Evolutionary conservation across 2,888 invertebrate species (phyloP).

Genomic region (Chrysolina oricalcia): DNA sequence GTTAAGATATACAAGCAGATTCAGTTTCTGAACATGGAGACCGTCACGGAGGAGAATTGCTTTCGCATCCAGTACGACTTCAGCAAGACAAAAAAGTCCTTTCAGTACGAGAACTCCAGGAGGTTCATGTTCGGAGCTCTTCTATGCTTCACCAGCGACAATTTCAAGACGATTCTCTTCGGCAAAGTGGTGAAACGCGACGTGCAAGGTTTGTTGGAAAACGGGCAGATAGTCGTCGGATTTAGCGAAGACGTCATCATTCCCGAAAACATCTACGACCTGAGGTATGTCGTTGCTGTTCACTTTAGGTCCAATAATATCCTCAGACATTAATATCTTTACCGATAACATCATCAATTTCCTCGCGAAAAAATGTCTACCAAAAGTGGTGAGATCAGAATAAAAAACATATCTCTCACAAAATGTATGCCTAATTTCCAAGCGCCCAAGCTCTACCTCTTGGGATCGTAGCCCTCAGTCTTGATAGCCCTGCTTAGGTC

Average conservation of each 20-base stretch:
- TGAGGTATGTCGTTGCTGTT: too few relatives aligned
- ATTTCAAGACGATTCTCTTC: constrained; percentile 80
- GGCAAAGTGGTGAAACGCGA: constrained; percentile 80
- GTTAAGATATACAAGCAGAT: constrained; percentile 25
- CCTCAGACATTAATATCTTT: too few relatives aligned
- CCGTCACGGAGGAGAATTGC: constrained; percentile 52
- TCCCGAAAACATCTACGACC: constrained; percentile 28
- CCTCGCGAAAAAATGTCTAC: too few relatives aligned
- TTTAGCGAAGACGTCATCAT: constrained; percentile 42
- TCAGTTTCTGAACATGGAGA: constrained; percentile 49
- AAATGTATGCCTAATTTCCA: too few relatives aligned
- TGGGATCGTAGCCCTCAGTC: too few relatives aligned
- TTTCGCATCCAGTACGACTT: constrained; percentile 54
- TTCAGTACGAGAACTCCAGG: constrained; percentile 74
- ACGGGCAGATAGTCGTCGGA: constrained; percentile 75
- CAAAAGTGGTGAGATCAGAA: too few relatives aligned
- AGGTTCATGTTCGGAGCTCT: constrained; percentile 83
- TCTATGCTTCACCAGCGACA: constrained; percentile 81
- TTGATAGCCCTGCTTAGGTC: too few relatives aligned
- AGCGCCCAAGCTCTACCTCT: too few relatives aligned
- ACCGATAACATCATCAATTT: too few relatives aligned
- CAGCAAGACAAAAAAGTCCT: constrained; percentile 57
- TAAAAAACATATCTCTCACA: too few relatives aligned
- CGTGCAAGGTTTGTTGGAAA: constrained; percentile 68
- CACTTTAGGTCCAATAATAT: too few relatives aligned